Evolutionary conservation across 2,113 vertebrate species (phyloP).

Genomic region (Alligator mississippiensis): DNA sequence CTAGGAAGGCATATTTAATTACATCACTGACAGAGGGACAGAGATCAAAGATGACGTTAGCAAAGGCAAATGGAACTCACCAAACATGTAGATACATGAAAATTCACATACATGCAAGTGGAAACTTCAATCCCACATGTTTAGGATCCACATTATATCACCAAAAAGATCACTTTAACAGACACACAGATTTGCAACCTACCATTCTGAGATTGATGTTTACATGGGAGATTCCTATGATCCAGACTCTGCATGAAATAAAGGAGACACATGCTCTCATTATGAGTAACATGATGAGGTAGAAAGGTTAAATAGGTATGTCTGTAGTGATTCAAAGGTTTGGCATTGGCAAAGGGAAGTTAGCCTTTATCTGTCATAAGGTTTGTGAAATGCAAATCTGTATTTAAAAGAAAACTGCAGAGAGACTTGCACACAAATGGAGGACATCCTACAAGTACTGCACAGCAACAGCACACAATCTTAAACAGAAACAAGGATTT

Average conservation of each 20-base stretch:
- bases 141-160: neutral
- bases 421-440: neutral
- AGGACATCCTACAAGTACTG: neutral
- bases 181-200: neutral
- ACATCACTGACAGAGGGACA: no score
- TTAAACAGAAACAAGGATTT: no score
- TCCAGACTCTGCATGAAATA: neutral
- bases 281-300: neutral
- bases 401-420: neutral
- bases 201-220: neutral
- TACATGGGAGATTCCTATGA: neutral
- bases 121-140: neutral
- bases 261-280: neutral
- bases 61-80: neutral
- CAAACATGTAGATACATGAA: neutral
- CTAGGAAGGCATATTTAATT: neutral
- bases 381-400: neutral
- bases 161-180: neutral
- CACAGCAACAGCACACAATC: neutral
- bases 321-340: neutral
- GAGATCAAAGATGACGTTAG: neutral
- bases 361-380: fast-evolving
- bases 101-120: neutral
- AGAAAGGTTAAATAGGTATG: neutral
- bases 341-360: neutral